Evolutionary conservation across 2,797 vertebrate genomes (phyloP).

Genomic region (Micrastur ruficollis): DNA sequence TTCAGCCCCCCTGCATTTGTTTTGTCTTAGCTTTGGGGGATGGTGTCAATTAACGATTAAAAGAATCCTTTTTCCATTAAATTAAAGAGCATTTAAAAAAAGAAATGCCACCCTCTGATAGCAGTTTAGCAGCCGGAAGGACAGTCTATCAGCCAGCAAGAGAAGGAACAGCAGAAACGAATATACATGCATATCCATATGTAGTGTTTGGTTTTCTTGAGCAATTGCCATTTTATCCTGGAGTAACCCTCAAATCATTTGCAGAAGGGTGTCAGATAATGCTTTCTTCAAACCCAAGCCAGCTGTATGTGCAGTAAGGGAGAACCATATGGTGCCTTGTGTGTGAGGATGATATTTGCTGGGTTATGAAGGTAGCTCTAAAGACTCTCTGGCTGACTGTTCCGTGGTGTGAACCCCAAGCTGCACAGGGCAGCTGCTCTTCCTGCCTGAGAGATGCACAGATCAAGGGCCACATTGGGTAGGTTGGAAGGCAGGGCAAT

Average conservation of each 20-base stretch:
- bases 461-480: not conserved
- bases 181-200: not conserved
- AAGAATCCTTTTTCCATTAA: not conserved
- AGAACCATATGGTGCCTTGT: not conserved
- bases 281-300: not conserved
- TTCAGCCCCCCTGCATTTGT: not conserved
- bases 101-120: not conserved
- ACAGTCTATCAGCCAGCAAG: not conserved
- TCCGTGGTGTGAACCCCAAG: not conserved
- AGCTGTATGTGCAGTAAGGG: not conserved
- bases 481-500: not conserved
- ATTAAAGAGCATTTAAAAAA: not conserved
- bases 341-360: not conserved
- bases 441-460: not conserved
- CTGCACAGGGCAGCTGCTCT: not conserved
- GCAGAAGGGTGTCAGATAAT: conserved; percentile 1
- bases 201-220: not conserved
- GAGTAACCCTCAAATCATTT: not conserved
- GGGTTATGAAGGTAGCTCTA: not conserved
- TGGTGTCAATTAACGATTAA: not conserved
- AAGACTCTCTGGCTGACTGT: not conserved
- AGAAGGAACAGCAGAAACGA: not conserved
- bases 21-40: not conserved
- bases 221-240: conserved; percentile 16
- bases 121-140: not conserved